Evolutionary conservation across 2,797 vertebrate genomes (phyloP).

Genomic region (Sebastes dallii): DNA sequence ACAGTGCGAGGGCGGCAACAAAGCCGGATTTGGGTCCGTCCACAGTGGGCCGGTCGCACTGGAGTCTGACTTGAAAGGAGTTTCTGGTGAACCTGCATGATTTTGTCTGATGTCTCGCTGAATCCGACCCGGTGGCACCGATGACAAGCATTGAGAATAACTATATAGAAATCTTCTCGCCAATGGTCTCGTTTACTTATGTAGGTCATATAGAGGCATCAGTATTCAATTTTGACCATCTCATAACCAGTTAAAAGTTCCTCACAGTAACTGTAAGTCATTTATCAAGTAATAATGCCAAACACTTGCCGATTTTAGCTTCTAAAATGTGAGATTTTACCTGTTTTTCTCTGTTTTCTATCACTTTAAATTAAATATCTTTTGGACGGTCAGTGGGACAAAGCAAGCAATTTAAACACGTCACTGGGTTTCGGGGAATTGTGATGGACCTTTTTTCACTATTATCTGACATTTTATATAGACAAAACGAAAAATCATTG

Average conservation of each 20-base stretch:
- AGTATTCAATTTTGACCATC: fast-evolving
- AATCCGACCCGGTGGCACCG: too few relatives aligned
- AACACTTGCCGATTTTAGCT: background rate
- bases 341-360: too few relatives aligned
- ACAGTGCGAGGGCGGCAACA: fast-evolving
- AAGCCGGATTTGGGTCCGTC: too few relatives aligned
- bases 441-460: background rate
- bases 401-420: background rate
- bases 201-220: background rate
- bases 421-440: background rate
- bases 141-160: too few relatives aligned
- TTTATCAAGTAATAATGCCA: too few relatives aligned
- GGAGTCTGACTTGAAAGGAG: too few relatives aligned
- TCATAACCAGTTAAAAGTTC: too few relatives aligned
- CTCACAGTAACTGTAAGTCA: too few relatives aligned
- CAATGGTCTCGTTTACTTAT: background rate
- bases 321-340: background rate
- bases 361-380: background rate
- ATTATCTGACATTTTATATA: background rate
- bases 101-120: too few relatives aligned
- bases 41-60: too few relatives aligned
- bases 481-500: background rate
- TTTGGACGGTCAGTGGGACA: background rate
- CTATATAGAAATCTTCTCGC: background rate
- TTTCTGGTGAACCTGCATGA: too few relatives aligned